These are phyloP conservation scores for Agrilus mali DNA, from an alignment of 2,888 invertebrate genomes.

Conservation along the genomic window DNA sequence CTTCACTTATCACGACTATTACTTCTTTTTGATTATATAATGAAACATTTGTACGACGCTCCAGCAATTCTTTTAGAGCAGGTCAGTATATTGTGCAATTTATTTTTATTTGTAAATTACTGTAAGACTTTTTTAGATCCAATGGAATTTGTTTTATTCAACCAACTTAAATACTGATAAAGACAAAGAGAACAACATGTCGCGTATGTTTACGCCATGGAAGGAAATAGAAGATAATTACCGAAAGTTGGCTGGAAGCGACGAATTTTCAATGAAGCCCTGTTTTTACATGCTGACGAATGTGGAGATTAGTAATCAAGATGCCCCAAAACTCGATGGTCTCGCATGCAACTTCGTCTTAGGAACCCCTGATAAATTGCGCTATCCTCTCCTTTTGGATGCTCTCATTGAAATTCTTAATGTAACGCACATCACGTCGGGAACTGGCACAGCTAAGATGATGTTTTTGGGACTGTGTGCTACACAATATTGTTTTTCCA, in stretches of 20 bases:
- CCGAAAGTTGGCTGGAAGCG: slow-evolving; percentile 46
- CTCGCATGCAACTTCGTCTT: slow-evolving; percentile 88
- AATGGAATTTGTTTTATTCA: slow-evolving; percentile 67
- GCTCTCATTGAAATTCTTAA: slow-evolving; percentile 73
- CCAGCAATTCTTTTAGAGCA: slow-evolving; percentile 76
- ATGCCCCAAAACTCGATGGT: slow-evolving; percentile 86
- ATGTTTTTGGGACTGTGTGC: slow-evolving; percentile 60
- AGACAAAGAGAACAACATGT: slow-evolving; percentile 42
- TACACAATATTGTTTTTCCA: slow-evolving; percentile 82
- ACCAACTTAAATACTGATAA: slow-evolving; percentile 46
- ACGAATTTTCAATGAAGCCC: slow-evolving; percentile 65
- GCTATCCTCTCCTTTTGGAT: slow-evolving; percentile 77
- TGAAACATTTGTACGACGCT: slow-evolving; percentile 91
- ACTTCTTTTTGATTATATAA: slow-evolving; percentile 82
- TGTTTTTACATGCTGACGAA: slow-evolving; percentile 83
- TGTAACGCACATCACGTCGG: slow-evolving; percentile 56
- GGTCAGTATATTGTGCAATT: slow-evolving; percentile 34
- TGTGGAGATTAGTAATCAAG: slow-evolving; percentile 60
- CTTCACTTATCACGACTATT: slow-evolving; percentile 73
- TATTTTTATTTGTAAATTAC: neutral
- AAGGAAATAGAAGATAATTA: slow-evolving; percentile 67
- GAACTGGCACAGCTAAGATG: slow-evolving; percentile 29
- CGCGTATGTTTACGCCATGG: slow-evolving; percentile 57
- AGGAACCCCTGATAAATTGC: slow-evolving; percentile 81
- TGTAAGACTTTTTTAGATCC: slow-evolving; percentile 37